Base-by-base conservation (phyloP, 1,140 invertebrate species). In the Aphelinus atriplicis region DNA sequence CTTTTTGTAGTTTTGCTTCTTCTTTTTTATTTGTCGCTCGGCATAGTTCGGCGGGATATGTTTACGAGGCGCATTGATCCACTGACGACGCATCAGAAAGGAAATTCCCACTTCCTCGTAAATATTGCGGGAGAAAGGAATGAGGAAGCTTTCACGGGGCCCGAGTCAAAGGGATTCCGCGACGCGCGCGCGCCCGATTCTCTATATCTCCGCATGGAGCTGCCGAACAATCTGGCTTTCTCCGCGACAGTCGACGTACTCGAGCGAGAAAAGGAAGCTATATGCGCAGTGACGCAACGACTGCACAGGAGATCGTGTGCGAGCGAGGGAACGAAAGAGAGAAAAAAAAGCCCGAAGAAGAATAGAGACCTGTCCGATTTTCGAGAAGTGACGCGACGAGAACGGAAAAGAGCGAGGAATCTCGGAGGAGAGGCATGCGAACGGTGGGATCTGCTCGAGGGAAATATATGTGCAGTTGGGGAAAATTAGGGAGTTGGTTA, bases 351-450 rank as follows among this genome's bases (percentile, higher is more conserved):
- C 42, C 46, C 10, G 45, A 43, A 43, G 45, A 42, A 43, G n/a
- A 43, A 43, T 47, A 51, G 48, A 51, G 26, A n/a, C 55, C 66
- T 68, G 66, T 58, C n/a, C 45, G 66, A 68, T 57, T 68, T 10
- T 68, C 50, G 10, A 58, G 46, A 68, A 68, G 5, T 57, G 55
- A 58, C 58, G 66, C 57, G 55, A 68, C 66, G 58, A 58, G 48
- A 68, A 48, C n/a, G 47, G 50, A 10, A 43, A 9, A 10, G 48
- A 10, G 3, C 55, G 46, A 2, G 3, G 66, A 48, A 47, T 46
- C n/a, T 58, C 3, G 45, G 45, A 58, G 55, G 55, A 26, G 26
- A 26, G 26, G 26, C 26, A 58, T 57, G 47, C 66, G 55, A n/a
- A 1, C 51, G 10, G 50, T 46, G 42, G 51, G 3, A 26, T n/a